Evolutionary conservation across 2,797 vertebrate species (phyloP).

Genomic region (Lepilemur ruficaudatus): DNA sequence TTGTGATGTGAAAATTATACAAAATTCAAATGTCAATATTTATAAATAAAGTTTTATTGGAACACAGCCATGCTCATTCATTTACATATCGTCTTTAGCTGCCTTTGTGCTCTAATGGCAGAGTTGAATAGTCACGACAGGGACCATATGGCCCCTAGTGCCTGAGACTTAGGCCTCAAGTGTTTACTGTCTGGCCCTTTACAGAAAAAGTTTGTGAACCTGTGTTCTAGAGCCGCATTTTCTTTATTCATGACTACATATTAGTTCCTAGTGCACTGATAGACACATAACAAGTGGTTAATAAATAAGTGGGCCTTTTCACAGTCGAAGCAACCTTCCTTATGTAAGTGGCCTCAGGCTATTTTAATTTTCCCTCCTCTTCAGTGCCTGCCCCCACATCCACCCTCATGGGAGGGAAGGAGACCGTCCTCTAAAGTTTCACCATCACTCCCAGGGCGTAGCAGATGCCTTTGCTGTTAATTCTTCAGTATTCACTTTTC

Average conservation of each 20-base stretch:
- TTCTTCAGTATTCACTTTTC: not conserved
- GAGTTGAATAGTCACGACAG: not conserved
- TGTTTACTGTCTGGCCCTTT: not conserved
- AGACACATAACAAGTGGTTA: not conserved
- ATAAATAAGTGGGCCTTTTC: not conserved
- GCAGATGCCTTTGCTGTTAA: not conserved
- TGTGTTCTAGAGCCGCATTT: not conserved
- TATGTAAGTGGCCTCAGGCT: not conserved
- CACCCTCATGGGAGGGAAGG: not conserved
- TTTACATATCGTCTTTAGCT: not conserved
- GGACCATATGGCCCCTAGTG: not conserved
- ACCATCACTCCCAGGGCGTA: not conserved
- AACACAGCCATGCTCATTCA: not conserved
- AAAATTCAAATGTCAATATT: not conserved
- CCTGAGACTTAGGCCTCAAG: too few species aligned
- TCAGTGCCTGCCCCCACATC: not conserved
- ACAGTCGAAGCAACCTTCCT: not conserved
- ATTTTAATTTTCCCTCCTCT: not conserved
- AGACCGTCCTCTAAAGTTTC: not conserved
- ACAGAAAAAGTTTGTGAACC: not conserved
- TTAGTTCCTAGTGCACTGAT: not conserved
- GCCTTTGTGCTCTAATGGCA: not conserved
- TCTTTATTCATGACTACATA: not conserved
- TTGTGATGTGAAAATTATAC: not conserved
- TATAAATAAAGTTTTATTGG: not conserved